These are phyloP conservation scores for Ochropleura leucogaster DNA, from an alignment of 2,888 invertebrate genomes.

Conservation along the genomic window DNA sequence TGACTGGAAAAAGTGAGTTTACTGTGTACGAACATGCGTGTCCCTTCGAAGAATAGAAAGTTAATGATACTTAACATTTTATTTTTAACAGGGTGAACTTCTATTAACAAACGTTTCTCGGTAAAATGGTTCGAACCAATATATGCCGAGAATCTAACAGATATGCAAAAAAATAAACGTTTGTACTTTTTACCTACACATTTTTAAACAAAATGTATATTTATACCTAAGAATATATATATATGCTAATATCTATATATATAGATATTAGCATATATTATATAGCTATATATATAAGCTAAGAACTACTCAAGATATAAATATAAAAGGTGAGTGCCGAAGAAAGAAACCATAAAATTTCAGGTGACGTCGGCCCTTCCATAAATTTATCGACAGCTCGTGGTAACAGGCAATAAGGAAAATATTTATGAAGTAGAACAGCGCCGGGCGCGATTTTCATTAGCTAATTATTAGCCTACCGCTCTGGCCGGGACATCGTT, in stretches of 20 bases:
- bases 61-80: not conserved
- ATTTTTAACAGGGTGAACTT: not conserved
- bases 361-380: constrained; percentile 88
- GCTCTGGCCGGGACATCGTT: constrained; percentile 52
- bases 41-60: not conserved
- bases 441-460: constrained; percentile 84
- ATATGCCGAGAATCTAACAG: not conserved
- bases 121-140: not conserved
- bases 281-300: too few species aligned
- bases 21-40: not conserved
- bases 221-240: too few species aligned
- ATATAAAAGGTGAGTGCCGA: constrained; percentile 80
- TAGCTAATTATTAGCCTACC: constrained; percentile 84
- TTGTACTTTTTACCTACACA: not conserved
- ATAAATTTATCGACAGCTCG: constrained; percentile 90
- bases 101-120: not conserved
- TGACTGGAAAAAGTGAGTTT: not conserved
- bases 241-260: too few species aligned
- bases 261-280: too few species aligned
- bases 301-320: constrained; percentile 75
- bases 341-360: constrained; percentile 88
- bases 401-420: constrained; percentile 89
- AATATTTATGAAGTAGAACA: constrained; percentile 89
- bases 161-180: not conserved
- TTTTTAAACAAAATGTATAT: constrained; percentile 24